Conservation (phyloP, 2,113 vertebrate genomes). For the Damaliscus lunatus region DNA sequence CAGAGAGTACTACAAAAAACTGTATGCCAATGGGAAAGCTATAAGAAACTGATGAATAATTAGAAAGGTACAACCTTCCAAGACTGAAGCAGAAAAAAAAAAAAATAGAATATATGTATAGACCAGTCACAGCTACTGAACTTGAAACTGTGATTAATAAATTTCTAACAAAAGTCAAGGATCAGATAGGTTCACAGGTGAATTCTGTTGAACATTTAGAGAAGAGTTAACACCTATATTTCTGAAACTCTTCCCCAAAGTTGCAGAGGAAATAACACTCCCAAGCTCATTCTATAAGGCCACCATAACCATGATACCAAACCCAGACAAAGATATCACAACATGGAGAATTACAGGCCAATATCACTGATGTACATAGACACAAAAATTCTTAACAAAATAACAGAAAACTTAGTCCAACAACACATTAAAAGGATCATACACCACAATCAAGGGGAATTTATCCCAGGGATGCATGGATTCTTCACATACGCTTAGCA, state of each 20-base stretch:
- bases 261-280: not conserved
- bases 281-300: not conserved
- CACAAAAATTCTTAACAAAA: not conserved
- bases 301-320: not conserved
- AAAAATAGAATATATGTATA: not conserved
- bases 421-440: not conserved
- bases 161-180: not conserved
- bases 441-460: not conserved
- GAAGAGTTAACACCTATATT: not conserved
- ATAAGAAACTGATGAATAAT: not conserved
- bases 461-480: not conserved
- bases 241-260: not conserved
- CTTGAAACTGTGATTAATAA: not conserved
- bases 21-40: not conserved
- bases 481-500: not conserved
- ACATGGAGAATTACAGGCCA: not conserved
- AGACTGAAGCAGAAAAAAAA: not conserved
- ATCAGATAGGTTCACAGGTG: not conserved
- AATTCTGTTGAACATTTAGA: not conserved
- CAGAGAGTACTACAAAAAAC: not conserved
- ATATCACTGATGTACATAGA: not conserved
- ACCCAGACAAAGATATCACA: not conserved
- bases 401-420: not conserved
- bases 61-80: not conserved
- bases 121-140: not conserved